Evolutionary conservation across 2,888 invertebrate species (phyloP), one percentile per base, ranked within the genome.

Genomic region (Clunio marinus): DNA sequence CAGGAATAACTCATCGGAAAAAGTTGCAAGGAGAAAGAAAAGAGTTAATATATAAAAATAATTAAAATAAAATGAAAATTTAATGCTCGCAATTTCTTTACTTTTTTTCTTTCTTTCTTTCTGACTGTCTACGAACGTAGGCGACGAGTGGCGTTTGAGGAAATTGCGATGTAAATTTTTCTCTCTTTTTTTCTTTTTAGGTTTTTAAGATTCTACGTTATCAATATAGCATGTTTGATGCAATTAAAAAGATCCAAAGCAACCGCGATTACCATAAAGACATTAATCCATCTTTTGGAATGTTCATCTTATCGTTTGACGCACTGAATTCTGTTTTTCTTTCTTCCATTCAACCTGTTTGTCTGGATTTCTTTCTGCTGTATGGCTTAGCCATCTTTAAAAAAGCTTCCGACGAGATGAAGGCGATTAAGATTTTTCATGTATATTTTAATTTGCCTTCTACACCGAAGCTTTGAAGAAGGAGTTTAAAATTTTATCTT

Each of bases 311-410:
- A 65, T 65, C 63, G 46, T 32, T 20, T 20, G 20, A 24, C 20
- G 46, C 66, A 66, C 27, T 63, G 27, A 8, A 27, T 63, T 63
- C 46, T 46, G 28, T 28, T 37, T n/a, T 62, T 41, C 25, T 35
- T 46, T 41, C 41, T 41, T 60, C 60, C 17, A 27, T 22, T 55
- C 55, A 66, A 66, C 66, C 66, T 66, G 66, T 66, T 66, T 46
- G n/a, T 20, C 51, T 46, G 55, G 55, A 66, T 55, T 66, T 32
- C 63, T 51, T 57, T 57, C 13, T 25, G 13, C 32, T 32, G 5
- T 32, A 10, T 32, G 5, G 32, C 32, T 32, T 4, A 32, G 4
- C 10, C n/a, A n/a, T n/a, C n/a, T n/a, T n/a, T n/a, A n/a, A n/a
- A n/a, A 51, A 51, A 22, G 51, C 51, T 51, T 17, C 51, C 22